Conservation (phyloP, 2,888 invertebrate genomes). For the Melieria picta region DNA sequence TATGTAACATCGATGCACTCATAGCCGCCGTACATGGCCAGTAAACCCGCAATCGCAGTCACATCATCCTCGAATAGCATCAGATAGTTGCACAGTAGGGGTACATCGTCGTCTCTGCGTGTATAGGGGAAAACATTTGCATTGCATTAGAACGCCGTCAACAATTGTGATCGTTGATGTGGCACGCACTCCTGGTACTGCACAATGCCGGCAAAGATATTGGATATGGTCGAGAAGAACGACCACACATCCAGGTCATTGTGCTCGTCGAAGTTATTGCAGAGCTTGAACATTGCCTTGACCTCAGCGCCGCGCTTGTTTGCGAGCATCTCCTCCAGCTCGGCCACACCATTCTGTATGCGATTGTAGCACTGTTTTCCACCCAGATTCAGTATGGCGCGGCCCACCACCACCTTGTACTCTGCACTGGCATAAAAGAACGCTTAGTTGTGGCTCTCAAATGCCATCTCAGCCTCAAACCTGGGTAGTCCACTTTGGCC, state of each 20-base stretch:
- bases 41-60: conserved; percentile 53
- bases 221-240: conserved; percentile 58
- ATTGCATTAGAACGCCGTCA: not conserved
- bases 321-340: conserved; percentile 55
- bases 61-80: conserved; percentile 52
- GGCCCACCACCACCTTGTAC: conserved; percentile 62
- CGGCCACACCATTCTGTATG: conserved; percentile 58
- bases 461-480: conserved; percentile 25
- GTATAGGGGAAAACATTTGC: not conserved
- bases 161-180: not conserved
- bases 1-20: conserved; percentile 54
- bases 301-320: conserved; percentile 53
- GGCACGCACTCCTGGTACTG: conserved; percentile 55
- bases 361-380: conserved; percentile 59
- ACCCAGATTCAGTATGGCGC: conserved; percentile 54
- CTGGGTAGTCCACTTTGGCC: conserved; percentile 71
- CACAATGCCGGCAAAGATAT: conserved; percentile 55
- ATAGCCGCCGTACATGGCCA: conserved; percentile 40
- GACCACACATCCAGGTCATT: conserved; percentile 60
- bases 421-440: conserved; percentile 43
- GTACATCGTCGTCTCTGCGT: conserved; percentile 48
- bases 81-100: conserved; percentile 48
- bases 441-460: not conserved
- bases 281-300: conserved; percentile 57
- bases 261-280: conserved; percentile 55